phyloP scores from a whole-genome alignment of 64 coral and sea anemone genomes.

The Astreopora myriophthalma region DNA sequence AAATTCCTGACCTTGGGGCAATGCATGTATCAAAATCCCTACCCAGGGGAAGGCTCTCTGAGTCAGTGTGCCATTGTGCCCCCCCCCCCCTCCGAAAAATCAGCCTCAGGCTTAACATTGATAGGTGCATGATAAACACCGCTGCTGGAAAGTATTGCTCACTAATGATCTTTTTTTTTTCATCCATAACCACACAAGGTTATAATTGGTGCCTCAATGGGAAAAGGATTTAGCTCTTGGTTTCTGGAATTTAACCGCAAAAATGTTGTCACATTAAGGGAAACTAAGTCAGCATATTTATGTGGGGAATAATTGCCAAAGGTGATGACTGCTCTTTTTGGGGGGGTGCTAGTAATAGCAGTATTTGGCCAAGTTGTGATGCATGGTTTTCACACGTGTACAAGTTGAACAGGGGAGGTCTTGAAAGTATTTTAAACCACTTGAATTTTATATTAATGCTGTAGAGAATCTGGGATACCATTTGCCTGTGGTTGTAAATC shows the following conservation, averaged over 20 bases:
- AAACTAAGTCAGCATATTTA: neutral
- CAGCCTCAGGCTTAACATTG: no score
- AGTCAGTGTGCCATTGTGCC: no score
- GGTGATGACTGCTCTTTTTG: neutral
- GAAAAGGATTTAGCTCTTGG: neutral
- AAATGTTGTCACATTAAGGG: neutral
- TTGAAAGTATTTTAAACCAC: neutral
- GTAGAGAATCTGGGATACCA: neutral
- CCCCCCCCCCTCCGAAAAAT: no score
- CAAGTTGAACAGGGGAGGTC: neutral
- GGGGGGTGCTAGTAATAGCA: neutral
- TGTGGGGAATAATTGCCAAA: neutral
- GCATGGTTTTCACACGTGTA: neutral
- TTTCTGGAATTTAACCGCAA: neutral
- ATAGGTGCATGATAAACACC: no score
- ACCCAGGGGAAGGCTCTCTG: no score
- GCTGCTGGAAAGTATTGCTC: neutral
- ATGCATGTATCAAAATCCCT: no score
- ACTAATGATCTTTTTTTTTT: no score
- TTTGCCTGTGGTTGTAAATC: conserved; percentile 26
- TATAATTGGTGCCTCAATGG: no score
- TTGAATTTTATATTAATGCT: neutral
- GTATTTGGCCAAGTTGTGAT: neutral
- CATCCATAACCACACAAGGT: no score
- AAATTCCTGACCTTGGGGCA: no score